Conservation (phyloP, 2,888 invertebrate species). For the Nymphalis polychloros region DNA sequence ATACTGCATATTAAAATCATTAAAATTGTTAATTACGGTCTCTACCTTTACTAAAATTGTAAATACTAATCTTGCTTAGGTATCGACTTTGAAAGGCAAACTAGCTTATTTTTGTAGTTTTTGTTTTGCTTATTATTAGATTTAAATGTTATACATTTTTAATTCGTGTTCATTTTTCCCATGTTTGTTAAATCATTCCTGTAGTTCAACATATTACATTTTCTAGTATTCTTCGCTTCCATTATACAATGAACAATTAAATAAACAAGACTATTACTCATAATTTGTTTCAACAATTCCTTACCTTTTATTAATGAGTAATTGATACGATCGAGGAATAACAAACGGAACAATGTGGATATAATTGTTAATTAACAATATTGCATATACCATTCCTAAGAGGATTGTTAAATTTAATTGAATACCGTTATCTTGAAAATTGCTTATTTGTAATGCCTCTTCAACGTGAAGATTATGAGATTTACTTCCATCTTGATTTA, state of each 20-base stretch:
- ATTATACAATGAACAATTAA: conserved; percentile 66
- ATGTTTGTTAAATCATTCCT: background rate
- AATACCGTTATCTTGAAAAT: conserved; percentile 53
- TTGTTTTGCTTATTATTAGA: background rate
- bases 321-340: conserved; percentile 48
- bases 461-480: conserved; percentile 4
- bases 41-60: conserved; percentile 40
- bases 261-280: conserved; percentile 49
- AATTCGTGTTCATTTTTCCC: background rate
- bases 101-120: conserved; percentile 47
- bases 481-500: conserved; percentile 20
- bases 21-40: conserved; percentile 30
- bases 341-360: conserved; percentile 40
- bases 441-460: conserved; percentile 24
- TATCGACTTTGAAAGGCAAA: conserved; percentile 2
- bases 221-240: conserved; percentile 64
- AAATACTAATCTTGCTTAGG: conserved; percentile 19
- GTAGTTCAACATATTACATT: conserved; percentile 43
- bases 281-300: conserved; percentile 48
- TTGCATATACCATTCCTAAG: conserved; percentile 39
- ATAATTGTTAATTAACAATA: conserved; percentile 28
- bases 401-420: conserved; percentile 55
- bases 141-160: background rate
- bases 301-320: conserved; percentile 49
- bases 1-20: conserved; percentile 36